Evolutionary conservation across 1,140 invertebrate genomes (phyloP).

Genomic region (Maniola jurtina): DNA sequence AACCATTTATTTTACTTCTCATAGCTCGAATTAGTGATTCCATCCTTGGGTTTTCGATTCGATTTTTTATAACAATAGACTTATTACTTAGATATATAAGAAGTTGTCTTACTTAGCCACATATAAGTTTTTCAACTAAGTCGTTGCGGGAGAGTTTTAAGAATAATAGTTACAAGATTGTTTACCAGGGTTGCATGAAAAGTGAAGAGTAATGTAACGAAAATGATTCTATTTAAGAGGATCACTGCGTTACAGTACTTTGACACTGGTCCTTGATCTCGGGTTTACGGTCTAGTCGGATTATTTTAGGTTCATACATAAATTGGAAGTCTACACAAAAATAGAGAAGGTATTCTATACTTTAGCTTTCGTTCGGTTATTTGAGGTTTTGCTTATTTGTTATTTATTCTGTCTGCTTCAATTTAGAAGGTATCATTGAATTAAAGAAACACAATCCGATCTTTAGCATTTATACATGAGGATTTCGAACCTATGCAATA

Average conservation of each 20-base stretch:
- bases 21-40: no score
- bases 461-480: no score
- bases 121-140: no score
- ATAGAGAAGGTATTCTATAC: background rate
- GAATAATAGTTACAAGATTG: background rate
- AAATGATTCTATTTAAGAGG: conserved; percentile 48
- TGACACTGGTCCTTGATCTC: conserved; percentile 38
- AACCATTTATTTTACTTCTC: no score
- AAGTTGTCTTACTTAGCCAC: no score
- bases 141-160: no score
- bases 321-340: conserved; percentile 11
- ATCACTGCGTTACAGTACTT: conserved; percentile 44
- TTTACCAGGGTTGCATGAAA: conserved; percentile 36
- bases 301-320: conserved; percentile 20
- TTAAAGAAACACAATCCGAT: background rate
- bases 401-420: no score
- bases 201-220: conserved; percentile 39
- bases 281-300: conserved; percentile 18
- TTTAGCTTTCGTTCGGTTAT: conserved; percentile 3
- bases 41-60: no score
- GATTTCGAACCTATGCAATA: no score
- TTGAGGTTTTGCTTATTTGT: background rate
- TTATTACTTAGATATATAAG: no score
- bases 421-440: background rate
- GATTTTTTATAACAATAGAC: no score